Percentiles rank a stretch among this genome's conserved stretches.
Evolutionary conservation across 1,140 invertebrate genomes (phyloP).

Genomic region (Bombus waltoni): DNA sequence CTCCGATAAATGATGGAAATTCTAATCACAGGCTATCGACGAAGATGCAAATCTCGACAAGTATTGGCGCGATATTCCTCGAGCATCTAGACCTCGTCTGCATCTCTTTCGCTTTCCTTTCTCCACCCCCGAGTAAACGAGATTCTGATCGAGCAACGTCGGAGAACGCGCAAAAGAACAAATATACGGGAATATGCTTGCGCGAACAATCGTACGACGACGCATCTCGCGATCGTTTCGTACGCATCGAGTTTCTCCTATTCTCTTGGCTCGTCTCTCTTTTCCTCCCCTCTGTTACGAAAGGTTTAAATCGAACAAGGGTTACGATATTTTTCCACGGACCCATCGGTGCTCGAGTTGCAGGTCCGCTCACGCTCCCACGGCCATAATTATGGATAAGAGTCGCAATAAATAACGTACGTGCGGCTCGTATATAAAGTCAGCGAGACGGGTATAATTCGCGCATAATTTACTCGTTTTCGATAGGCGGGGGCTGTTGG

Average conservation of each 20-base stretch:
- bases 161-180: rapidly evolving
- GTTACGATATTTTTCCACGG: conserved; percentile 9
- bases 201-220: too few relatives aligned
- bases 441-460: conserved; percentile 56
- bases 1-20: too few relatives aligned
- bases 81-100: too few relatives aligned
- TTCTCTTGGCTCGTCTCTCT: neutral
- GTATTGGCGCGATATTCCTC: too few relatives aligned
- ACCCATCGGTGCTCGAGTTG: neutral
- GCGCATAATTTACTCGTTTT: conserved; percentile 58
- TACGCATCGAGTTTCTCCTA: too few relatives aligned
- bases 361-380: neutral
- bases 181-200: too few relatives aligned
- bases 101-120: too few relatives aligned
- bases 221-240: neutral
- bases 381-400: conserved; percentile 54
- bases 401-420: conserved; percentile 59
- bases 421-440: conserved; percentile 35
- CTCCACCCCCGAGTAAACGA: too few relatives aligned
- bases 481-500: conserved; percentile 29
- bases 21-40: too few relatives aligned
- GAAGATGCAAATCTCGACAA: too few relatives aligned
- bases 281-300: too few relatives aligned
- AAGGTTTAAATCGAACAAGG: conserved; percentile 9
- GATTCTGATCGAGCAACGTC: too few relatives aligned